Conservation (phyloP, 2,888 invertebrate species). For the Ochlodes sylvanus region DNA sequence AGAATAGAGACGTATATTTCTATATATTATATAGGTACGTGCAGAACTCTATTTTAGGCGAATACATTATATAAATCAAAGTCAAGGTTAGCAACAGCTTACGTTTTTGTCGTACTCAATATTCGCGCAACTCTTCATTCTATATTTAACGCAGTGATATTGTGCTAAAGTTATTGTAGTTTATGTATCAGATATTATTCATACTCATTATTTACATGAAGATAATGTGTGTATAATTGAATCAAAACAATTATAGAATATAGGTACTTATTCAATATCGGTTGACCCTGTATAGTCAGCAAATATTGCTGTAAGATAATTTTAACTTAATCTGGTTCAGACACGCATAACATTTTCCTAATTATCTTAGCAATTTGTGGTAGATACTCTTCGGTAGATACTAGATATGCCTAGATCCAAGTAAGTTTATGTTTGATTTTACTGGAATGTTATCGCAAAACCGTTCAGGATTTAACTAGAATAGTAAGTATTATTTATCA, state of each 20-base stretch:
- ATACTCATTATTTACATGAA: conserved; percentile 18
- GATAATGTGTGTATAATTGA: conserved; percentile 12
- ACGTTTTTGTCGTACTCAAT: conserved; percentile 3
- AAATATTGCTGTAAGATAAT: conserved; percentile 16
- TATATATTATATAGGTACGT: background rate
- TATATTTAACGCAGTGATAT: conserved; percentile 39
- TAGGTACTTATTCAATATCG: conserved; percentile 9
- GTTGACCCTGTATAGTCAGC: conserved; percentile 14
- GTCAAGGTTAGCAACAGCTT: conserved; percentile 27
- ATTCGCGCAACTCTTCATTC: conserved; percentile 1
- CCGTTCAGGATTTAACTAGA: conserved; percentile 43
- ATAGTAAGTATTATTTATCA: conserved; percentile 19
- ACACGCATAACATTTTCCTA: background rate
- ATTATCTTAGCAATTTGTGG: background rate
- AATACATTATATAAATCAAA: conserved; percentile 24
- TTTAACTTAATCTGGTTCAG: conserved; percentile 18
- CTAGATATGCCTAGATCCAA: conserved; percentile 12
- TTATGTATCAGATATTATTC: conserved; percentile 23
- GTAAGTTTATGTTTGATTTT: conserved; percentile 32
- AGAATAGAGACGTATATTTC: background rate
- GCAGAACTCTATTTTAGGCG: conserved; percentile 9
- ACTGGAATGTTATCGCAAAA: conserved; percentile 33
- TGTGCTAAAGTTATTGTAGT: conserved; percentile 36
- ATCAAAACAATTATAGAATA: conserved; percentile 15
- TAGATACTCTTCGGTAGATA: conserved; percentile 1